Evolutionary conservation across 2,113 vertebrate genomes (phyloP), one percentile per base, ranked within the genome.

Genomic region (Leptobrachium ailaonicum): DNA sequence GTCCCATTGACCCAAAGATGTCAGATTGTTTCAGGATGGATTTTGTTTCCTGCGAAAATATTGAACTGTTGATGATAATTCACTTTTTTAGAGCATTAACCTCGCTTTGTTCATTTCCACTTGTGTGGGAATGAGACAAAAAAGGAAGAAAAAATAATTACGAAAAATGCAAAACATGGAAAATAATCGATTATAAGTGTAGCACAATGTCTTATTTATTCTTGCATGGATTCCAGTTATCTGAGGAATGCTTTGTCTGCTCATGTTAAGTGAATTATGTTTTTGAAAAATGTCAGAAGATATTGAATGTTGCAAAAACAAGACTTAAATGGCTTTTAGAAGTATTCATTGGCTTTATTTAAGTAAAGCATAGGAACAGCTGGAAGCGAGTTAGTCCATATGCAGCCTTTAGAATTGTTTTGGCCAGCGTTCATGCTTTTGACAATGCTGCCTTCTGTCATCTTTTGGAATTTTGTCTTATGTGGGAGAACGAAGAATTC

Each of bases 361-460:
- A 47, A 53, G 75, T 76, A 68, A 76, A 68, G n/a, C 64, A 79
- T 79, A 45, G 41, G 56, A 64, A 71, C 58, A 79, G 68, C 67
- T 79, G 76, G 67, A 64, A 64, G 54, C 60, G 56, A 41, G 2
- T 62, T 47, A 32, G 76, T 66, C 66, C 13, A 71, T 79, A 71
- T 71, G 68, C 47, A 71, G 44, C 44, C 45, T 53, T 45, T 47
- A 58, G 60, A 70, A 12, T 42, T 70, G 11, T 71, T 62, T 77
- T 79, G 76, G 76, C 76, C 60, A 13, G 20, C 44, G 32, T 64
- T 79, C 68, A 71, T 54, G 60, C 69, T 62, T 56, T 50, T 71
- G 76, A 79, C 76, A 79, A 71, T 64, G 56, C 70, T 71, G 68
- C 76, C 76, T 71, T 79, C 76, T 79, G 76, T 79, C 68, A 71